Evolutionary conservation across 2,888 invertebrate species (phyloP), one percentile per base, ranked within the genome.

Genomic region (Pristionchus japonicus): DNA sequence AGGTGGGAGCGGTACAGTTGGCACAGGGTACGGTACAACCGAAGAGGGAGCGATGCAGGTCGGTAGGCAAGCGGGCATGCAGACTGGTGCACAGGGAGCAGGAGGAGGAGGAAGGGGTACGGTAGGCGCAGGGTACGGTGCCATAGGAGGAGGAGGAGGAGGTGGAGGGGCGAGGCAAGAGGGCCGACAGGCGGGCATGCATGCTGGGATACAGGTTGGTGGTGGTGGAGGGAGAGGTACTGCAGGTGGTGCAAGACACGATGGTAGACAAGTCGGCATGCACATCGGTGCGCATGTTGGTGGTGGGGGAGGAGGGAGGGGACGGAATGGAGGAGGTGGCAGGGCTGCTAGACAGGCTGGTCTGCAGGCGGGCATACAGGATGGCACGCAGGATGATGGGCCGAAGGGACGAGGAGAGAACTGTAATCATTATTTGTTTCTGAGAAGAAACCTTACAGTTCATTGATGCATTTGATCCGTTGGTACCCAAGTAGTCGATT

Each of bases 351-450:
- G 85, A 40, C 40, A 64, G 15, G 64, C 27, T 3, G 57, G 40
- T 15, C 40, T 23, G 37, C 61, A 64, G 0, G 61, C 15, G 20
- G 85, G 85, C 7, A n/a, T 20, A 23, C 61, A 64, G 4, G 37
- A 20, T 2, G 85, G 85, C 61, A 85, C 40, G 34, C 85, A 85
- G 17, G 85, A 85, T 1, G 85, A 57, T 1, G 83, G 40, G n/a
- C 9, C n/a, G 31, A 57, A 85, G 40, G 37, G 85, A 43, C 85
- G 61, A 64, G 40, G 82, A 34, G 82, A 34, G 52, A 52, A 83
- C 52, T 49, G 82, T 3, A 52, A 83, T n/a, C n/a, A n/a, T n/a
- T n/a, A n/a, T n/a, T n/a, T n/a, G n/a, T n/a, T n/a, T n/a, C n/a
- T n/a, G n/a, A n/a, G n/a, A n/a, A n/a, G n/a, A n/a, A n/a, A n/a